Percentiles rank a stretch among this genome's conserved stretches.
Conservation (phyloP, 2,113 vertebrate genomes). For the Hemiscyllium ocellatum region DNA sequence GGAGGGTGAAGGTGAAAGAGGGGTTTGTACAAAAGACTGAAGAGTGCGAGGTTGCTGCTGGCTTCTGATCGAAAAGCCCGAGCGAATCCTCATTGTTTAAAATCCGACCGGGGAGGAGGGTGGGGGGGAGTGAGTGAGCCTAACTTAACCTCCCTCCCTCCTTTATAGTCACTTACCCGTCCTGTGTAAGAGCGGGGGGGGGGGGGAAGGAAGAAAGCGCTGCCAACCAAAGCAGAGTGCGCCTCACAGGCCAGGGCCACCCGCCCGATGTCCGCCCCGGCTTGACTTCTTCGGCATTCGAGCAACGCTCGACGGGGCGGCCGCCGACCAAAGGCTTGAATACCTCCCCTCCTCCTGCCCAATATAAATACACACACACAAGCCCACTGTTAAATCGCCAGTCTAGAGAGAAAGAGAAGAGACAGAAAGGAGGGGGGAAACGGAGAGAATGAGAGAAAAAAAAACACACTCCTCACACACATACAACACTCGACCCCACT, state of each 20-base stretch:
- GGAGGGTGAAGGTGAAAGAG: constrained; percentile 39
- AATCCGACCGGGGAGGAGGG: neutral
- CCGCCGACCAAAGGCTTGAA: no score
- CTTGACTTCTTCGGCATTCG: neutral
- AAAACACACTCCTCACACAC: neutral
- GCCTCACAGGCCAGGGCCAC: constrained; percentile 10
- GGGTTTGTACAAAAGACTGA: no score
- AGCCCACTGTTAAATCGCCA: neutral
- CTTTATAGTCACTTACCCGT: neutral
- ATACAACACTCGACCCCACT: constrained; percentile 29
- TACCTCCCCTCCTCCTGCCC: neutral
- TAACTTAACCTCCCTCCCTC: neutral
- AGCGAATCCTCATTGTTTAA: constrained; percentile 17
- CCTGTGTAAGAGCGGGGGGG: neutral
- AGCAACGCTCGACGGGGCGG: neutral
- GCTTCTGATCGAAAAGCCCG: neutral
- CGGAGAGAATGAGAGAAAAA: neutral
- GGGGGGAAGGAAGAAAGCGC: no score
- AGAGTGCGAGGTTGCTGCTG: no score
- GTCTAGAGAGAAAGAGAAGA: neutral
- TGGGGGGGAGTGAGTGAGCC: no score
- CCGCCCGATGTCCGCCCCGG: constrained; percentile 4
- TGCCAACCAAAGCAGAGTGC: neutral
- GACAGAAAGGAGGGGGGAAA: neutral
- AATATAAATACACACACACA: neutral